A percentile compares a stretch with the other conserved stretches of the same genome.
Evolutionary conservation across 2,797 vertebrate species (phyloP).

Genomic region (Thripadectes ignobilis): DNA sequence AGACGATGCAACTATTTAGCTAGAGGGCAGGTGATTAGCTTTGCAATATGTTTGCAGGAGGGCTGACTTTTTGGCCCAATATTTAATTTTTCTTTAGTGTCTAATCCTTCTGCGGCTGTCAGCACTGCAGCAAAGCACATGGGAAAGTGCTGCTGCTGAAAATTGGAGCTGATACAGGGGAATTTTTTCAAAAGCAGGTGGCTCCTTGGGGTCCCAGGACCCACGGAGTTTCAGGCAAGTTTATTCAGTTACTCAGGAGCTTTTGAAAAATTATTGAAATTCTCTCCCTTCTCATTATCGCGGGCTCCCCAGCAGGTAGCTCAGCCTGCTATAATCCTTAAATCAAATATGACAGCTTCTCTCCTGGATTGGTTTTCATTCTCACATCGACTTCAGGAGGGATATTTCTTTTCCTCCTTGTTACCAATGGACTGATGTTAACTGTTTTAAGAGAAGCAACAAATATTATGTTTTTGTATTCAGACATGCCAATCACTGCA

Average conservation of each 20-base stretch:
- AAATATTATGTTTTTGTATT: background rate
- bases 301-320: background rate
- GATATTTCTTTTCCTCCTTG: background rate
- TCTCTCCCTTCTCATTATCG: background rate
- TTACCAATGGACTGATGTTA: background rate
- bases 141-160: background rate
- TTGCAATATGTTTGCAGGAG: background rate
- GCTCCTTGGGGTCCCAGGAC: background rate
- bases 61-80: background rate
- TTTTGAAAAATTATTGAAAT: background rate
- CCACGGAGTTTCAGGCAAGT: background rate
- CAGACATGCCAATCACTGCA: accelerated
- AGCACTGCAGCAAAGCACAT: background rate
- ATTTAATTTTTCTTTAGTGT: background rate
- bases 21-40: background rate
- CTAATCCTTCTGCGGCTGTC: background rate
- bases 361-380: background rate
- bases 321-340: background rate
- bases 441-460: background rate
- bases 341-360: conserved; percentile 22
- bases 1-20: background rate
- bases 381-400: background rate
- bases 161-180: background rate
- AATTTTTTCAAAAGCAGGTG: background rate
- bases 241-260: background rate